These are phyloP conservation scores for Scaptomyza flava DNA, from an alignment of 2,888 invertebrate species.

Conservation along the genomic window DNA sequence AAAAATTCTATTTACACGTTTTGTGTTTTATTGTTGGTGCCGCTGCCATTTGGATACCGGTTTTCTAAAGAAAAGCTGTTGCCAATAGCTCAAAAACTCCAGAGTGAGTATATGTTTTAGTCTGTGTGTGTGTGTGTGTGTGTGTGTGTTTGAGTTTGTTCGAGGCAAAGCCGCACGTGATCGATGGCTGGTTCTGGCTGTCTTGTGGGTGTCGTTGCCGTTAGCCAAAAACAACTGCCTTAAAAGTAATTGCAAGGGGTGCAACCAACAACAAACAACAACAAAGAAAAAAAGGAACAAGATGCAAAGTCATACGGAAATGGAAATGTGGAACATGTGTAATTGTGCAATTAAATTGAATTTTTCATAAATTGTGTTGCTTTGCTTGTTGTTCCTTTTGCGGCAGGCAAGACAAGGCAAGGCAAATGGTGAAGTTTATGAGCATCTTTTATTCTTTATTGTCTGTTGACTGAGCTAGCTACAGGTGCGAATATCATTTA, in stretches of 20 bases:
- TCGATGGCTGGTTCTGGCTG: slow-evolving; percentile 67
- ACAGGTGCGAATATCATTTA: slow-evolving; percentile 56
- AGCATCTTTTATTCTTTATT: slow-evolving; percentile 13
- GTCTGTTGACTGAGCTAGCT: slow-evolving; percentile 33
- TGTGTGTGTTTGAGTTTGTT: slow-evolving; percentile 28
- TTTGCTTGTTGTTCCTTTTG: slow-evolving; percentile 36
- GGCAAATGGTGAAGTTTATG: slow-evolving; percentile 41
- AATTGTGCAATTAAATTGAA: slow-evolving; percentile 84
- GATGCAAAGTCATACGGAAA: slow-evolving; percentile 37
- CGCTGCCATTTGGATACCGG: slow-evolving; percentile 15
- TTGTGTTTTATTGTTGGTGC: slow-evolving; percentile 81
- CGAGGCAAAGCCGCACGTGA: slow-evolving; percentile 74
- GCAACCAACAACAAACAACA: slow-evolving; percentile 52
- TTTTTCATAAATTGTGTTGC: slow-evolving; percentile 81
- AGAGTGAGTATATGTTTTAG: not conserved
- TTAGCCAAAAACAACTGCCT: slow-evolving; percentile 64
- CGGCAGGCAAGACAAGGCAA: slow-evolving; percentile 37
- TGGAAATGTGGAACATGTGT: slow-evolving; percentile 77
- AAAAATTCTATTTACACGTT: slow-evolving; percentile 84
- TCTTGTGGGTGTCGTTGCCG: slow-evolving; percentile 71
- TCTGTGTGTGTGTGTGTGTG: slow-evolving; percentile 18
- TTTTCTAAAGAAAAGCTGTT: slow-evolving; percentile 56
- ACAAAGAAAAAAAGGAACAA: slow-evolving; percentile 5
- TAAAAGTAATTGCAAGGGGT: slow-evolving; percentile 79
- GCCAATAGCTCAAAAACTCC: slow-evolving; percentile 76